Base-by-base conservation (phyloP, 2,113 vertebrate genomes). In the Acrocephalus kingi region DNA sequence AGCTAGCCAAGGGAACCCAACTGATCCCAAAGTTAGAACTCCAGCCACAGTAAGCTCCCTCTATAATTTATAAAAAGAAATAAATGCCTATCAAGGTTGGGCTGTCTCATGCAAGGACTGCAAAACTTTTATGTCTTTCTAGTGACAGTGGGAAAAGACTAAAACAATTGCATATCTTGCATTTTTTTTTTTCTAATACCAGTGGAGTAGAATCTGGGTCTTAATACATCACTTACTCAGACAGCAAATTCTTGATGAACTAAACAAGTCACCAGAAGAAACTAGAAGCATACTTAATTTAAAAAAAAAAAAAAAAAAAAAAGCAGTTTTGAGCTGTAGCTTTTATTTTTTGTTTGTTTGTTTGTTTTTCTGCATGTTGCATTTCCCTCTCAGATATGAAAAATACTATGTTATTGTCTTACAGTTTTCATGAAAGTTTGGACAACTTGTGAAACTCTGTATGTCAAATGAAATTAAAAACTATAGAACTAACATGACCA, bases 141-240 rank as follows among this genome's bases (percentile, higher is more conserved):
- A 37, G 11, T 4, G 2, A 18, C 7, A 56, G 5, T 23, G 16
- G 20, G 4, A 66, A 92, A 48, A 54, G 77, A 37, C 3, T 71
- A 43, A 64, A 74, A 17, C 54, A 45, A 30, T 22, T 37, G 4
- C 18, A 46, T 23, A 66, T 23, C 37, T 21, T 13, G 54, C 10
- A 69, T 45, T 49, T 31, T 72, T 55, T 52, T 33, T 1, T 39
- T 58, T 9, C 37, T 39, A 39, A n/a, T 13, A 3, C 10, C 15
- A 28, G 15, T 41, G 3, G 1, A 56, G 11, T n/a, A 1, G 1
- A 49, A 54, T 61, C 17, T 41, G 5, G 0, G 8, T 73, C 8
- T 66, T 85, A 19, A 79, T 25, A 58, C 3, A 19, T 1, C 55
- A 30, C 35, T 56, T 58, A 10, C 15, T 82, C 13, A 82, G 41